Conservation (phyloP, 2,113 vertebrate genomes). For the Vombatus ursinus region DNA sequence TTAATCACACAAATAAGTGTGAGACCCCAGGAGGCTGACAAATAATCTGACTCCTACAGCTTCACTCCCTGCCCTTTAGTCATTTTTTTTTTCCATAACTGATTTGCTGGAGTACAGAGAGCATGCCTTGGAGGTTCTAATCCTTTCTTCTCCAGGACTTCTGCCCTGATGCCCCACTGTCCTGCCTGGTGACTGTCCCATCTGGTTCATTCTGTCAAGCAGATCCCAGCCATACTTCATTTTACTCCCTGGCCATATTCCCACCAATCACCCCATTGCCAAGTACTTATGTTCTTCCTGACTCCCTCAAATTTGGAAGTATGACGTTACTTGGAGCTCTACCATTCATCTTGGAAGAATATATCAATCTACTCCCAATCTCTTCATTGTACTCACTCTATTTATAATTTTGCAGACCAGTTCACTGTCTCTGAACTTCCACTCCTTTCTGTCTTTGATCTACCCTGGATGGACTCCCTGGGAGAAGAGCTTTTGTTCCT, state of each 20-base stretch:
- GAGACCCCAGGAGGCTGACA: too few species aligned
- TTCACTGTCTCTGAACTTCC: not conserved
- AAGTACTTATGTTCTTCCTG: not conserved
- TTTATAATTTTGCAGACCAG: not conserved
- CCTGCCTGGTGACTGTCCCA: not conserved
- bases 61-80: too few species aligned
- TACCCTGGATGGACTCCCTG: not conserved
- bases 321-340: not conserved
- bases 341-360: not conserved
- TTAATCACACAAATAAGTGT: too few species aligned
- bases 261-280: not conserved
- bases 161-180: not conserved
- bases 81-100: too few species aligned
- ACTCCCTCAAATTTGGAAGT: not conserved
- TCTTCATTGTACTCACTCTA: not conserved
- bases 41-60: too few species aligned
- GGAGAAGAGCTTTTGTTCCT: fast-evolving
- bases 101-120: too few species aligned
- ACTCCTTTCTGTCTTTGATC: not conserved
- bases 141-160: not conserved
- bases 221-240: not conserved
- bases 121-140: not conserved
- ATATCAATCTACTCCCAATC: not conserved
- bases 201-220: not conserved
- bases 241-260: not conserved